Evolutionary conservation across 2,113 vertebrate species (phyloP), one percentile per base, ranked within the genome.

Genomic region (Zootoca vivipara): DNA sequence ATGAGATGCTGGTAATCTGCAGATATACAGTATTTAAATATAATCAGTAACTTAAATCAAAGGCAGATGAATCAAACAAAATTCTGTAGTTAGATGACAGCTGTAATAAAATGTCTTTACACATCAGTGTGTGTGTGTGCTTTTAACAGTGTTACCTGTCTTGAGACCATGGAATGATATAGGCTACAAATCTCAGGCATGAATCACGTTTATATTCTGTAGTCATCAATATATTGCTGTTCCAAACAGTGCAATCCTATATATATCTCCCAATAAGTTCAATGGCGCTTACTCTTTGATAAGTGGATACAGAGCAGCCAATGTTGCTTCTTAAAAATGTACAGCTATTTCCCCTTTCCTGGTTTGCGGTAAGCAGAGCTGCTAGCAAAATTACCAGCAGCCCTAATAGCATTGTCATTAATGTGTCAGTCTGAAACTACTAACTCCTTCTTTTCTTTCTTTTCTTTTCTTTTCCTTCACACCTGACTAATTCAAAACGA

Each of bases 401-500:
- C 24, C 22, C 38, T 80, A 81, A 30, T 38, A 52, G 70, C 56
- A 87, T 80, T 89, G 85, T 82, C 40, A 81, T 87, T 89, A 82
- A 5, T 26, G 90, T 90, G 85, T 13, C 46, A 2, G 1, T 30
- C 1, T 35, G 58, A 40, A 30, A 86, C 81, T 79, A 90, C 52
- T n/a, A 75, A 20, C 12, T 46, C 33, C 24, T 2, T 7, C 28
- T 78, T 89, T 83, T 73, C 33, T 80, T 2, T 7, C 28, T 78
- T 89, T 83, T 73, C 33, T 80, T 90, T 82, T 75, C 46, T 52
- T 79, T 35, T 33, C 35, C 10, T 0, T 62, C 87, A 93, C 81
- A 70, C 89, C 79, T 74, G 91, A 85, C 40, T 85, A 88, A 83
- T 83, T 90, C 89, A 78, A 65, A 77, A 78, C 62, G 22, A 87